Percentiles rank a stretch among this genome's conserved stretches.
These are phyloP conservation scores for Macrotis lagotis DNA, from an alignment of 2,113 vertebrate genomes.

Conservation along the genomic window DNA sequence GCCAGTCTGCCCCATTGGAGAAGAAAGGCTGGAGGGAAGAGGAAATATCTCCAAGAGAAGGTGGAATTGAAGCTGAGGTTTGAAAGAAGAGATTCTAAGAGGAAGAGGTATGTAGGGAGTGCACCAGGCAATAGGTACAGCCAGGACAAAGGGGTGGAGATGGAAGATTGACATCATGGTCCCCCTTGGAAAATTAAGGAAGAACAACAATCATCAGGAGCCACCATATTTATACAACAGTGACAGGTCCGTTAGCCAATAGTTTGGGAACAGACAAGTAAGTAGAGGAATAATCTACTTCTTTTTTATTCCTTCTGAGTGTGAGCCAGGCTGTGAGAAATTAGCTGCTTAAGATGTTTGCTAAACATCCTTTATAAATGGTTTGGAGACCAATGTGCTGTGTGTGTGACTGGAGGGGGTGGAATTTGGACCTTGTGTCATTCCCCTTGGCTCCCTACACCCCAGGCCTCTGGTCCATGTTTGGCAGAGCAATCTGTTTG, in stretches of 20 bases:
- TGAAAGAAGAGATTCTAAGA: neutral
- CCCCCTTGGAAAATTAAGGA: too few relatives aligned
- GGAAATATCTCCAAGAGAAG: neutral
- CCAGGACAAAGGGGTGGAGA: neutral
- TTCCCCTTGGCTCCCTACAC: neutral
- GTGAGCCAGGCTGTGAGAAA: constrained; percentile 45
- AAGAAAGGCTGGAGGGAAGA: neutral
- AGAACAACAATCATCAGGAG: neutral
- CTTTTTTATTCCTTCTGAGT: constrained; percentile 8
- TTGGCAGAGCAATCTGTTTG: constrained; percentile 48
- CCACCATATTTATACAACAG: neutral
- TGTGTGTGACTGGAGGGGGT: neutral
- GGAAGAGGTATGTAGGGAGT: neutral
- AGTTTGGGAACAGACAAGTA: neutral
- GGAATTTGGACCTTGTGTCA: constrained; percentile 11
- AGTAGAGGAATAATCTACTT: neutral
- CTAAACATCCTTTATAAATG: constrained; percentile 15
- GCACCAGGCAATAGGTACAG: neutral
- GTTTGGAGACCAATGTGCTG: neutral
- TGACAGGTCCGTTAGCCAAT: neutral
- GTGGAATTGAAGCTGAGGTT: neutral
- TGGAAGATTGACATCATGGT: neutral
- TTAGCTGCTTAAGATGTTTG: constrained; percentile 26
- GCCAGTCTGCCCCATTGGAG: neutral
- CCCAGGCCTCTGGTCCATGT: neutral